Evolutionary conservation across 2,797 vertebrate species (phyloP), one percentile per base, ranked within the genome.

Genomic region (Strix occidentalis): DNA sequence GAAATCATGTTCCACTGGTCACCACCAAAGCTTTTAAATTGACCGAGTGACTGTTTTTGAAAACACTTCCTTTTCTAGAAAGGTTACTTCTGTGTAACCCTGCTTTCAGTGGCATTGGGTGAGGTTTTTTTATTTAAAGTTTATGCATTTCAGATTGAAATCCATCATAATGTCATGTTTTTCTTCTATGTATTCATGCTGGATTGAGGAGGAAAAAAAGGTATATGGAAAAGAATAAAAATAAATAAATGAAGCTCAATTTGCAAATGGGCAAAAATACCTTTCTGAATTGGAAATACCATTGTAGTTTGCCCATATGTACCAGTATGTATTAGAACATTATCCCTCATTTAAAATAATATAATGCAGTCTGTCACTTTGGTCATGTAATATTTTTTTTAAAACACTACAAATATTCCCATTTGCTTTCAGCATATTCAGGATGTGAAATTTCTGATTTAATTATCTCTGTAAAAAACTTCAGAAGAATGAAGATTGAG

Each of bases 111-210:
- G 63, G 17, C 11, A 28, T 7, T 39, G 9, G 3, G 6, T 66
- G 11, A 6, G 0, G 0, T 12, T 35, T 5, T 18, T 50, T 56
- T 41, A 33, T 80, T n/a, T 23, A 0, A 56, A 50, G 11, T 39
- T 48, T 63, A 48, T 26, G 9, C 24, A 71, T 85, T 92, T 89
- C 31, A 87, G 17, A 66, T 14, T 66, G 45, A 89, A 85, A 85
- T n/a, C 28, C 14, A 43, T 31, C 15, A 71, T 35, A 75, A 74
- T 0, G 0, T 43, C 13, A 25, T 53, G 24, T 41, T 88, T 83
- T 89, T 71, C 21, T 58, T 63, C 10, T 64, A 8, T 33, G 16
- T 35, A 70, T 81, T 78, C 39, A 26, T 60, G 48, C 35, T 61
- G 60, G 19, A 48, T 4, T 45, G 28, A 74, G 16, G 12, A 23